Evolutionary conservation across 2,113 vertebrate genomes (phyloP), one percentile per base, ranked within the genome.

Genomic region (Onychorhynchus coronatus): DNA sequence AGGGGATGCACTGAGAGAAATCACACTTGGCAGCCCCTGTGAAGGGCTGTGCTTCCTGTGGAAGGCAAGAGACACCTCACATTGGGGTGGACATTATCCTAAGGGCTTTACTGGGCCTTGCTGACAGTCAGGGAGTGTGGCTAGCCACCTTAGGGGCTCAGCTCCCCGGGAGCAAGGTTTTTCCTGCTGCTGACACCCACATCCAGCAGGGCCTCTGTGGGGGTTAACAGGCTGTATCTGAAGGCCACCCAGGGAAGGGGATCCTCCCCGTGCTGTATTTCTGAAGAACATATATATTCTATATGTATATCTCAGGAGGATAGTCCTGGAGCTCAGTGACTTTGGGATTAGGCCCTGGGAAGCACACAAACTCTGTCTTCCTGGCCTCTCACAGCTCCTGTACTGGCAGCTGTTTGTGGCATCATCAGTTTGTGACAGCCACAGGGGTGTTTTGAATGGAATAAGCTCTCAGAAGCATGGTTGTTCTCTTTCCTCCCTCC

Each of bases 51-150:
- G 1, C 33, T 41, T 58, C 25, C 25, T 53, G 55, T 37, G 22
- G 42, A n/a, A 63, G 49, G 16, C 39, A 67, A 31, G 16, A 1
- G 8, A 19, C 7, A 5, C 16, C 47, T 41, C 0, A 0, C 49
- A 2, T 10, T 12, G 1, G 3, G 42, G 25, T 2, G 3, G 16
- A 23, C 28, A 8, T 44, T 14, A 5, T 46, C 24, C 11, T 0
- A 0, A 39, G 15, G 53, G 12, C 44, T 58, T 23, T 23, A 10
- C 12, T 7, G 14, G 23, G 72, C 25, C 52, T 33, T 1, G 0
- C 8, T 12, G 59, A 20, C 12, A 16, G 17, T 7, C 20, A 28
- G 18, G 30, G 33, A 47, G 14, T 11, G 1, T 7, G 20, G 44
- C 65, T 0, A 2, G 23, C 58, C 66, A n/a, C 37, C 10, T 52